Percentiles rank a stretch among this genome's conserved stretches.
phyloP scores from a whole-genome alignment of 2,888 invertebrate genomes.

The Meliscaeva auricollis region DNA sequence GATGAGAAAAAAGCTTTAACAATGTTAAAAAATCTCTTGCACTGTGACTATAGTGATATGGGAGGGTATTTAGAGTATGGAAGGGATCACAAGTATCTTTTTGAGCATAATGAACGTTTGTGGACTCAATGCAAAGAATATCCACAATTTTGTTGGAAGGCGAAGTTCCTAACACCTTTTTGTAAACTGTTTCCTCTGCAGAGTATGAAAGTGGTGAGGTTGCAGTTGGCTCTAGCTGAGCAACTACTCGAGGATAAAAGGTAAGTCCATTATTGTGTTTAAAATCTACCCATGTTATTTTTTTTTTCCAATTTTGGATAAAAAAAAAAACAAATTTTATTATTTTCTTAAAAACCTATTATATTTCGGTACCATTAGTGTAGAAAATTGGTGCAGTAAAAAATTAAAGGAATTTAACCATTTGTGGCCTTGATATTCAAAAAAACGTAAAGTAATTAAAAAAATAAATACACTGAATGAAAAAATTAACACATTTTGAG shows the following conservation, averaged over 20 bases:
- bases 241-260: slow-evolving; percentile 89
- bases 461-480: no score
- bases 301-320: no score
- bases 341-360: no score
- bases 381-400: no score
- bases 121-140: slow-evolving; percentile 91
- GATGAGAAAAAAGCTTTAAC: slow-evolving; percentile 88
- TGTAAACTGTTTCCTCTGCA: slow-evolving; percentile 95
- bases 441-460: no score
- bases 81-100: slow-evolving; percentile 90
- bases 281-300: no score
- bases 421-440: no score
- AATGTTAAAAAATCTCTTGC: slow-evolving; percentile 89
- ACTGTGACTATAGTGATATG: slow-evolving; percentile 91
- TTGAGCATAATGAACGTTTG: slow-evolving; percentile 93
- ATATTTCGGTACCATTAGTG: no score
- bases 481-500: no score
- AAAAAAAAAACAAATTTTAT: no score
- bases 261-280: slow-evolving; percentile 84
- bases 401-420: no score
- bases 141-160: slow-evolving; percentile 88
- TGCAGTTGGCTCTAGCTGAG: slow-evolving; percentile 90
- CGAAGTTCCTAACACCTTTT: slow-evolving; percentile 90
- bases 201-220: slow-evolving; percentile 93
- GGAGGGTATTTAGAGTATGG: slow-evolving; percentile 92